Conservation (phyloP, 2,888 invertebrate species). For the Drosophila quinaria region DNA sequence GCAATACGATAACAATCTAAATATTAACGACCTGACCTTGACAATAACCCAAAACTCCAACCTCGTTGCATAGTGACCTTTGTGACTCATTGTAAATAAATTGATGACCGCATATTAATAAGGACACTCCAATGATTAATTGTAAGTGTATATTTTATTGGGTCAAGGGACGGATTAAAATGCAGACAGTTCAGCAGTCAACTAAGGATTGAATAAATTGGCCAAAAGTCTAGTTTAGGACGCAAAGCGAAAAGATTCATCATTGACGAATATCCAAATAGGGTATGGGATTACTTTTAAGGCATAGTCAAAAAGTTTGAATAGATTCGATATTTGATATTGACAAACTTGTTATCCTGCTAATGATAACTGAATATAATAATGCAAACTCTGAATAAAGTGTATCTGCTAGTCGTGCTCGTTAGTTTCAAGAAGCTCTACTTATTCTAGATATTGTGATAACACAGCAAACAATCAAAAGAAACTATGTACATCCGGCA, state of each 20-base stretch:
- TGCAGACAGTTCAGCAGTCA: slow-evolving; percentile 7
- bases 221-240: slow-evolving; percentile 4
- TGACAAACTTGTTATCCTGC: slow-evolving; percentile 6
- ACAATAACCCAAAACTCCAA: slow-evolving; percentile 1
- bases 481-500: slow-evolving; percentile 20
- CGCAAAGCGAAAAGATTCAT: not conserved
- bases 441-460: slow-evolving; percentile 18
- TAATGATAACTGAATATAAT: not conserved
- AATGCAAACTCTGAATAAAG: not conserved
- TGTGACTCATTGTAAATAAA: slow-evolving; percentile 32
- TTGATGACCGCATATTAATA: slow-evolving; percentile 16
- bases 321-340: not conserved
- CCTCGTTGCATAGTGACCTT: slow-evolving; percentile 30
- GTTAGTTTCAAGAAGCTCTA: not conserved
- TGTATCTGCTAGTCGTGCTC: not conserved
- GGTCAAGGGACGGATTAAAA: not conserved
- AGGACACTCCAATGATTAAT: slow-evolving; percentile 13
- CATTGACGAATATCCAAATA: not conserved
- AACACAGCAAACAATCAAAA: slow-evolving; percentile 25
- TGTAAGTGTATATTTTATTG: not conserved
- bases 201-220: slow-evolving; percentile 19
- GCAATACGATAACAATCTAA: slow-evolving; percentile 24
- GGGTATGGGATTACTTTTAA: slow-evolving; percentile 8
- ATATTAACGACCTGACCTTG: slow-evolving; percentile 42
- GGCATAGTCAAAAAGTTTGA: slow-evolving; percentile 9